Percentiles rank a stretch among this genome's conserved stretches.
Conservation (phyloP, 2,888 invertebrate genomes). For the Xylota sylvarum region DNA sequence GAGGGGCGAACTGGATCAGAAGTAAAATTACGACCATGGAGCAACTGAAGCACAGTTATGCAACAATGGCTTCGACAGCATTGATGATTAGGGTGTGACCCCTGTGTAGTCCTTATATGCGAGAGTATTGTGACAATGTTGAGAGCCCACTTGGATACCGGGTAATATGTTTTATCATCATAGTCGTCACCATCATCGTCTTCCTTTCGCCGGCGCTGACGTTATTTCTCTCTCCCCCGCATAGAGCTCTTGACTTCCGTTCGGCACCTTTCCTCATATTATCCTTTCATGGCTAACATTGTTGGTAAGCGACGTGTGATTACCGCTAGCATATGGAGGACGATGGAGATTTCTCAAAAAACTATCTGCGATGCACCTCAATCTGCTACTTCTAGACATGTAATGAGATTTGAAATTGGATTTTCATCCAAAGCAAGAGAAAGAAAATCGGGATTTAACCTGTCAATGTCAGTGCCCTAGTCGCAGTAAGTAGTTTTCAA, state of each 20-base stretch:
- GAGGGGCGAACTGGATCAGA: slow-evolving; percentile 48
- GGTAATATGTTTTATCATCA: slow-evolving; percentile 47
- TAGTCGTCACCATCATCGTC: slow-evolving; percentile 20
- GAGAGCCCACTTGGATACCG: not conserved
- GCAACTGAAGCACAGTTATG: slow-evolving; percentile 68
- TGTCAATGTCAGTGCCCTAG: slow-evolving; percentile 29
- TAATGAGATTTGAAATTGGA: slow-evolving; percentile 68
- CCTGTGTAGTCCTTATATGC: not conserved
- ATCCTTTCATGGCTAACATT: slow-evolving; percentile 50
- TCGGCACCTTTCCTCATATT: slow-evolving; percentile 37
- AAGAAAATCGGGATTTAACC: slow-evolving; percentile 4
- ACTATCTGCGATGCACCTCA: slow-evolving; percentile 1
- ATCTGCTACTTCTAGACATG: slow-evolving; percentile 29
- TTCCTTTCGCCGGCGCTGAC: not conserved
- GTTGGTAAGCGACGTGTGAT: slow-evolving; percentile 44
- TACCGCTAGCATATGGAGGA: slow-evolving; percentile 37
- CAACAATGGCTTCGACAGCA: slow-evolving; percentile 65
- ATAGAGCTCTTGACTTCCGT: slow-evolving; percentile 51
- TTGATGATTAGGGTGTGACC: slow-evolving; percentile 59
- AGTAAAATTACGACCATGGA: slow-evolving; percentile 60
- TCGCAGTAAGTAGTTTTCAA: slow-evolving; percentile 16
- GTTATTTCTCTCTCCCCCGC: not conserved
- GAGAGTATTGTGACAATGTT: slow-evolving; percentile 7
- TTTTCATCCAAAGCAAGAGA: slow-evolving; percentile 27
- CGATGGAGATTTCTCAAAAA: slow-evolving; percentile 19